Base-by-base conservation (phyloP, 1,140 invertebrate genomes). In the Meteorus sp. region DNA sequence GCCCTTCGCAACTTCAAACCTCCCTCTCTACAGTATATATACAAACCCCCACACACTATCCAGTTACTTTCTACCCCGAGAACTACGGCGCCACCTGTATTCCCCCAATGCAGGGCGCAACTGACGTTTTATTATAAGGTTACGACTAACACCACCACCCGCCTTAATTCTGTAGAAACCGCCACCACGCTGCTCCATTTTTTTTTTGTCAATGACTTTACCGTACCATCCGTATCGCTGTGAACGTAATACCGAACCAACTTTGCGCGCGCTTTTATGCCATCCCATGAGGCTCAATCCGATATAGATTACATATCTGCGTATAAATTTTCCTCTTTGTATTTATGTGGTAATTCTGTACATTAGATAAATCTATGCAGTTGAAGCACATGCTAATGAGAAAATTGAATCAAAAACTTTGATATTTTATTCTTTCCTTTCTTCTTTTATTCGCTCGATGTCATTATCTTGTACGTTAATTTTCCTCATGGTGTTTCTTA, bases 71-170 rank as follows among this genome's bases (percentile, higher is more conserved):
- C 56, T 37, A 45, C 48, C 22, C 31, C 23, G 47, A 51, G 55
- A 22, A 52, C 22, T 27, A 56, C 39, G 61, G 56, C 61, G 61
- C 56, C 61, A 62, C 56, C 56, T 62, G 61, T 45, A 45, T 41
- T 33, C 55, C 45, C 27, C 44, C 39, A 43, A 54, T 39, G 41
- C 56, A 41, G 45, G 44, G 41, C 54, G 37, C 39, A 48, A 41
- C 45, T 52, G 56, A 4, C 60, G 41, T 51, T n/a, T n/a, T n/a
- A n/a, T n/a, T 50, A 60, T 60, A 60, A 43, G 35, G 45, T 50
- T 56, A 48, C 43, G 25, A 15, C 37, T 43, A 17, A 25, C 29
- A 15, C 22, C 2, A 25, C 13, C 13, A 1, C 31, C 15, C 41
- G 1, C 13, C 1, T 47, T 13, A 17, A 39, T 4, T n/a, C 35